Evolutionary conservation across 2,113 vertebrate genomes (phyloP), one percentile per base, ranked within the genome.

Genomic region (Telmatochromis bifrenatus): DNA sequence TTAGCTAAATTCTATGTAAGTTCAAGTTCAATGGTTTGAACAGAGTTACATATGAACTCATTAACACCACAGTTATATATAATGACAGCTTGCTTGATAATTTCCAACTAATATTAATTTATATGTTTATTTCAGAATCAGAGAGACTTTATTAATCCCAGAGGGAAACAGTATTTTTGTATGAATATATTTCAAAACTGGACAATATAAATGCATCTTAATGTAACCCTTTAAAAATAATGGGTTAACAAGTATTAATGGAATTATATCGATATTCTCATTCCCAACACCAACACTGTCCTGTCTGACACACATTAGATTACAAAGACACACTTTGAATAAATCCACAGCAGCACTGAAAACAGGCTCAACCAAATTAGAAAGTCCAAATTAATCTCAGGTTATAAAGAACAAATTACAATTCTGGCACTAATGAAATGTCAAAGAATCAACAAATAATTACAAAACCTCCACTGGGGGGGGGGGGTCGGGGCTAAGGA

Each of bases 361-460:
- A 62, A 62, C 15, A 19, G 2, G 28, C 3, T 62, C 58, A 33
- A 5, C 12, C 68, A 26, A 9, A 17, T 26, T 7, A 11, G 8
- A 62, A 62, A 73, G 21, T 26, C 39, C 39, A 73, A 26, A 73
- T 28, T 28, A 28, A 73, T 73, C 21, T 73, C 68, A 73, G 13
- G 21, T 45, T 10, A 42, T 26, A 10, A 73, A 26, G 37, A 73
- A 21, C n/a, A 73, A 73, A 17, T 73, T 26, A 26, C 0, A 73
- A 45, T 45, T 45, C n/a, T 26, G 13, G 21, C 21, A 17, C 14
- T 11, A 13, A 73, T 17, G 4, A 73, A 73, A 73, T 73, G 37
- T 26, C 11, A 14, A 45, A 45, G 0, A 47, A 47, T 73, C 1
- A 0, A 28, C 39, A 28, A 73, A 73, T 28, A 26, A 73, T 47